phyloP scores from a whole-genome alignment of 2,797 vertebrate genomes.

The Halcyon badia region DNA sequence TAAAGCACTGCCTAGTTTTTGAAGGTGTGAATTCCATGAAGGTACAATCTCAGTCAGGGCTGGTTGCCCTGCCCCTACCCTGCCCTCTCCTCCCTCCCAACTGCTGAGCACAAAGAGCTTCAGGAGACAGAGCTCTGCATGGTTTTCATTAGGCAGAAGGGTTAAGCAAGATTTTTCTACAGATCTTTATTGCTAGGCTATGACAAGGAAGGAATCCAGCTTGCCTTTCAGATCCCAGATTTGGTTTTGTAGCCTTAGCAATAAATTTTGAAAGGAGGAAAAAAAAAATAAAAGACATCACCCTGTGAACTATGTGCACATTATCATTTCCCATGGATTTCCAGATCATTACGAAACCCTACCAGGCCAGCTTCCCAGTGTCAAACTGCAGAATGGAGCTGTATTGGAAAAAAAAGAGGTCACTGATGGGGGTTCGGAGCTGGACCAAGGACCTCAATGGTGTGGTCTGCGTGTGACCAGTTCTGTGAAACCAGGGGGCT shows the following conservation, averaged over 20 bases:
- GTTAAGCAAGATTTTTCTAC: not conserved
- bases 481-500: not conserved
- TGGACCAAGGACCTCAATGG: not conserved
- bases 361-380: not conserved
- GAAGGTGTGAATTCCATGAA: not conserved
- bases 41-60: not conserved
- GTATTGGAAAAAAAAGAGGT: not conserved
- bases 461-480: accelerated
- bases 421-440: not conserved
- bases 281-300: not conserved
- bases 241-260: not conserved
- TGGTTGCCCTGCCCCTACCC: not conserved
- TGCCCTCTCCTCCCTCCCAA: not conserved
- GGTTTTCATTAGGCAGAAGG: slow-evolving; percentile 18
- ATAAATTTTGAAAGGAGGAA: not conserved
- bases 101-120: not conserved
- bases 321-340: not conserved
- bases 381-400: not conserved
- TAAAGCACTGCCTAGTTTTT: not conserved
- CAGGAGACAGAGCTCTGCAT: not conserved
- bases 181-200: not conserved
- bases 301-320: not conserved
- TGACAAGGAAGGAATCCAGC: slow-evolving; percentile 14
- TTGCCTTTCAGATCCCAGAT: slow-evolving; percentile 8
- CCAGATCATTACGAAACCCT: not conserved